Percentiles rank a stretch among this genome's conserved stretches.
Conservation (phyloP, 2,888 invertebrate species). For the Synergus umbraculus region DNA sequence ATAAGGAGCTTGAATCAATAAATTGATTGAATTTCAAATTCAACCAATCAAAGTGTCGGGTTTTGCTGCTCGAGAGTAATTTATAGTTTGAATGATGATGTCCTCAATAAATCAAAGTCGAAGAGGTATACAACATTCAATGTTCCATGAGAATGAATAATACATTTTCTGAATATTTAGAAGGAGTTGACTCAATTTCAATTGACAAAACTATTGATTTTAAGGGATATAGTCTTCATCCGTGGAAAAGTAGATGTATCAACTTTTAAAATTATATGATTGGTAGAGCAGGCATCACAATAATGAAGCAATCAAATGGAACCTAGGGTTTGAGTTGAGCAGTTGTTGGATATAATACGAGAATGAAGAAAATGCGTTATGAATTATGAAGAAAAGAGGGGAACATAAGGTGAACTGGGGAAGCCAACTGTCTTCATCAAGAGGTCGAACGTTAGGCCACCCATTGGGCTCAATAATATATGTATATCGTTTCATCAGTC, state of each 20-base stretch:
- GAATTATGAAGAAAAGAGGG: conserved; percentile 3
- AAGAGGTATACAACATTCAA: neutral
- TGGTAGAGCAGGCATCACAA: neutral
- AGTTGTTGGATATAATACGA: conserved; percentile 1
- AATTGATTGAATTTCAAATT: conserved; percentile 16
- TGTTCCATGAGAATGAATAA: neutral
- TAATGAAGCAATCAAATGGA: neutral
- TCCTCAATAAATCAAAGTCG: neutral
- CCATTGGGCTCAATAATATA: conserved; percentile 51
- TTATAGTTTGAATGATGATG: neutral
- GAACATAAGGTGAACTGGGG: conserved; percentile 11
- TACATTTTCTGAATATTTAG: neutral
- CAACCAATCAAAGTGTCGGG: neutral
- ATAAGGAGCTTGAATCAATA: neutral
- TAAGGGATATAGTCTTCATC: neutral
- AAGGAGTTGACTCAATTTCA: neutral
- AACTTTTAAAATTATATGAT: neutral
- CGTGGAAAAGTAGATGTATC: neutral
- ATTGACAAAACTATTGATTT: neutral
- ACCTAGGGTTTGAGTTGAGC: neutral
- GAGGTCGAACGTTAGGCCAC: conserved; percentile 49
- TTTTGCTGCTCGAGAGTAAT: neutral
- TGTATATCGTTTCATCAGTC: conserved; percentile 51
- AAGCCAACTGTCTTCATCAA: conserved; percentile 44
- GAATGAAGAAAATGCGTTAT: conserved; percentile 19